These are phyloP conservation scores for Brenthis daphne DNA, from an alignment of 2,888 invertebrate genomes.

Conservation along the genomic window DNA sequence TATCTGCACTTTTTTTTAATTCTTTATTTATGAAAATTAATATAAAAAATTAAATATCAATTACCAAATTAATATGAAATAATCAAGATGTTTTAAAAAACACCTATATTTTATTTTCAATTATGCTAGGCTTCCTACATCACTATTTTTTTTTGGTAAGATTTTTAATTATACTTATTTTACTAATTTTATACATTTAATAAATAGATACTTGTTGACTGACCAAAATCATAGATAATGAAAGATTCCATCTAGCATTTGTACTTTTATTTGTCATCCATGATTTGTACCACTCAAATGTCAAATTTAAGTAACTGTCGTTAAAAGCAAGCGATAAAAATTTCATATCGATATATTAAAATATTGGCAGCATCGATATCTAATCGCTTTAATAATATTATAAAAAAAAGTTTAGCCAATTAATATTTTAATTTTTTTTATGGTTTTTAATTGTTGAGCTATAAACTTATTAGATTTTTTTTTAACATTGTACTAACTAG, in stretches of 20 bases:
- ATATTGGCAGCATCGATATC: not conserved
- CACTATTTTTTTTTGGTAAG: too few relatives aligned
- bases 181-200: not conserved
- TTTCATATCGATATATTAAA: constrained; percentile 11
- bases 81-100: too few relatives aligned
- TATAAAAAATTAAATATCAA: too few relatives aligned
- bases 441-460: too few relatives aligned
- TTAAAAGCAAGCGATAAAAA: constrained; percentile 12
- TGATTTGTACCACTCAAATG: constrained; percentile 65
- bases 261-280: too few relatives aligned
- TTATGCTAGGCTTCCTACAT: too few relatives aligned
- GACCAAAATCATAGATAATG: constrained; percentile 57
- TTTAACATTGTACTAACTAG: too few relatives aligned
- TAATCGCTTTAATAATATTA: not conserved
- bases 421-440: not conserved
- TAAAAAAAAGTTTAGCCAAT: not conserved
- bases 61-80: too few relatives aligned
- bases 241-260: constrained; percentile 56
- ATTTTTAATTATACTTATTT: not conserved
- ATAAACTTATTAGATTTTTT: too few relatives aligned
- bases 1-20: too few relatives aligned
- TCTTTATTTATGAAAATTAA: too few relatives aligned
- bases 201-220: not conserved
- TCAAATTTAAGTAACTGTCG: constrained; percentile 81
- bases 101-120: too few relatives aligned